Base-by-base conservation (phyloP, 2,113 vertebrate genomes). In the Lepus europaeus region DNA sequence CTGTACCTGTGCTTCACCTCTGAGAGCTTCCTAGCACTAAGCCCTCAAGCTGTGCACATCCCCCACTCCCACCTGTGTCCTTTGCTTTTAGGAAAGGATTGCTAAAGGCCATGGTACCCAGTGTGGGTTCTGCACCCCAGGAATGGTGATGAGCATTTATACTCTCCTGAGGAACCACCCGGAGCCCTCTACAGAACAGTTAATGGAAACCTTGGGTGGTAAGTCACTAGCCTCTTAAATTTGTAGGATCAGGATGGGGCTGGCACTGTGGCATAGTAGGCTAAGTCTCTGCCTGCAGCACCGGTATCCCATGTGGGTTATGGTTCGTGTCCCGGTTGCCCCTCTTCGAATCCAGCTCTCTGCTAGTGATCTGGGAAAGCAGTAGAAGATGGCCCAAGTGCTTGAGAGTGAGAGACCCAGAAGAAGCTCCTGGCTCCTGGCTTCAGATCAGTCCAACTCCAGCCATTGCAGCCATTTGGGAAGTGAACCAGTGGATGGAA, bases 71-170 rank as follows among this genome's bases (percentile, higher is more conserved):
- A 2, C 20, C n/a, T 31, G 14, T 68, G 61, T 76, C 72, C 74
- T 93, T 77, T 70, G 17, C 2, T 92, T 94, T 87, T 73, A 99
- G 98, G 98, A 99, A 97, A 98, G 98, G 19, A 98, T 99, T 74
- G 98, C 98, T 6, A 98, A 98, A 95, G 98, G 98, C 89, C 97
- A 98, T 4, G 97, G 98, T 22, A 98, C 98, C 51, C 98, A 99
- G 93, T 99, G 98, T 89, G 98, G 98, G 64, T 99, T 99, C 98
- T 98, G 98, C 86, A 99, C 98, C 3, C 98, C 98, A 0, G 98
- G 98, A 31, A 98, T 98, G 98, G 98, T 98, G 97, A 99, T 99
- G 98, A 98, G 98, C 45, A 97, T 98, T 96, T 99, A 98, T 79
- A 70, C 98, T 0, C 97, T 99, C 84, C 97, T 99, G 91, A 99